Evolutionary conservation across 2,797 vertebrate species (phyloP).

Genomic region (Thunnus albacares): DNA sequence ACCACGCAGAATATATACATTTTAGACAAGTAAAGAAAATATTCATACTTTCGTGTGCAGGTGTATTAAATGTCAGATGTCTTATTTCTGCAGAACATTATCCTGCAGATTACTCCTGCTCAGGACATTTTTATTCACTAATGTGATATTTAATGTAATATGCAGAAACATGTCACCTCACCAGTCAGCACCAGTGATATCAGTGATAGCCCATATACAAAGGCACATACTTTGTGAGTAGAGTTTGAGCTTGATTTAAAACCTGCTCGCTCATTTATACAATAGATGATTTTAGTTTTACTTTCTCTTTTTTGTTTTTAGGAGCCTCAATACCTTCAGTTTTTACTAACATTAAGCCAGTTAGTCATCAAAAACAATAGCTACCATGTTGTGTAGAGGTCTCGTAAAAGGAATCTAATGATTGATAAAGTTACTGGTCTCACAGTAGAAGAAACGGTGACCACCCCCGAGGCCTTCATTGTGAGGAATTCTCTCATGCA

Average conservation of each 20-base stretch:
- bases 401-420: conserved; percentile 23
- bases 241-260: neutral
- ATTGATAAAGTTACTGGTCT: conserved; percentile 35
- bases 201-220: neutral
- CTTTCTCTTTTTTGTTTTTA: neutral
- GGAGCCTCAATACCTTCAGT: too few relatives aligned
- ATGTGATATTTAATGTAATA: neutral
- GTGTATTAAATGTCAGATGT: neutral
- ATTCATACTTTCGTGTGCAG: neutral
- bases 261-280: neutral
- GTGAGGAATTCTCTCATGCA: conserved; percentile 46
- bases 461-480: conserved; percentile 32
- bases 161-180: too few relatives aligned
- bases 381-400: neutral
- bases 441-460: conserved; percentile 21
- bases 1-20: neutral
- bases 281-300: neutral
- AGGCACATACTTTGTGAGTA: neutral
- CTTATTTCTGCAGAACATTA: neutral
- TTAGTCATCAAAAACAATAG: neutral
- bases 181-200: too few relatives aligned
- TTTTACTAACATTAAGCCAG: neutral
- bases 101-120: neutral
- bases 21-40: neutral
- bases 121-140: neutral